phyloP scores from a whole-genome alignment of 2,797 vertebrate genomes.

The Toxotes lorentzi region DNA sequence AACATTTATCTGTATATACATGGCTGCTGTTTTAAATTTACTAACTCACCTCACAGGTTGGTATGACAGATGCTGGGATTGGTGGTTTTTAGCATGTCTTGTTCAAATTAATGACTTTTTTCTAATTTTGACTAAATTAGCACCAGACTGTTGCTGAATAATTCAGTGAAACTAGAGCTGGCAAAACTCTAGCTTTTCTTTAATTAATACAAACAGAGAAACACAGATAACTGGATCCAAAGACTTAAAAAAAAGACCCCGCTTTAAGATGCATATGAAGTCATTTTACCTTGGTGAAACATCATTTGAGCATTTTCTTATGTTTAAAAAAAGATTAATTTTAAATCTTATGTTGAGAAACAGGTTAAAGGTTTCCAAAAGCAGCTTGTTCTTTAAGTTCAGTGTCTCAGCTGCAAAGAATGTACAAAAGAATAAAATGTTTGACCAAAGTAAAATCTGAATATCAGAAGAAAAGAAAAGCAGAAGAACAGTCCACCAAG shows the following conservation, averaged over 20 bases:
- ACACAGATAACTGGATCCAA: neutral
- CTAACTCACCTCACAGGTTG: neutral
- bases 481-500: neutral
- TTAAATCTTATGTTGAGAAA: too few relatives aligned
- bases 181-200: neutral
- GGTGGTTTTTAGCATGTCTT: conserved; percentile 19
- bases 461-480: conserved; percentile 15
- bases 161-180: conserved; percentile 15
- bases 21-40: too few relatives aligned
- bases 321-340: too few relatives aligned
- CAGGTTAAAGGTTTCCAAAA: neutral
- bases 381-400: neutral
- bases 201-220: neutral
- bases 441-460: conserved; percentile 36
- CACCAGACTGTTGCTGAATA: conserved; percentile 27
- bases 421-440: neutral
- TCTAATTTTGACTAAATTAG: conserved; percentile 31
- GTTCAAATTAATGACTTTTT: conserved; percentile 29
- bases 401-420: neutral
- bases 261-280: neutral
- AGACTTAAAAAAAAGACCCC: accelerated
- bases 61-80: conserved; percentile 3
- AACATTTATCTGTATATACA: neutral
- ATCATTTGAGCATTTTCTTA: conserved; percentile 10
- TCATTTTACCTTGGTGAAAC: conserved; percentile 40